Evolutionary conservation across 2,113 vertebrate genomes (phyloP).

Genomic region (Lynx canadensis): DNA sequence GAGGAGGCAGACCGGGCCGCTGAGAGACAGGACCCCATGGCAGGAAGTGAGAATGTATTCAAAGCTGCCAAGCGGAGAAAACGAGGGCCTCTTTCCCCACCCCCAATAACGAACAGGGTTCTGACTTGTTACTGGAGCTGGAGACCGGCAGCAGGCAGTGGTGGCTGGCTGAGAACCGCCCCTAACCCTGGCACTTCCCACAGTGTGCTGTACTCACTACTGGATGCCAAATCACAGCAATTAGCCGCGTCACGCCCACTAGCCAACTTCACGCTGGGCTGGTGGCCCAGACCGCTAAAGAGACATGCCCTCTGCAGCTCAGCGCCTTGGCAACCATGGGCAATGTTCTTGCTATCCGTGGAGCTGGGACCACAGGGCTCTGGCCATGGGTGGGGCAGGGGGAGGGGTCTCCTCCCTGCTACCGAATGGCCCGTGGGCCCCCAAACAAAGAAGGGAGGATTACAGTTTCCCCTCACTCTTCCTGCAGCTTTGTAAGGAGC

Average conservation of each 20-base stretch:
- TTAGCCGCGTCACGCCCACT: neutral
- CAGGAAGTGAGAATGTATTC: neutral
- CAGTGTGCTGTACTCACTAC: neutral
- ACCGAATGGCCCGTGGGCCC: neutral
- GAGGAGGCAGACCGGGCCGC: fast-evolving
- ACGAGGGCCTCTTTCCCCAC: neutral
- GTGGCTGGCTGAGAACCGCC: neutral
- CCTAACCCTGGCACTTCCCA: neutral
- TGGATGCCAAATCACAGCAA: neutral
- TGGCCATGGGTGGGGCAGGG: fast-evolving
- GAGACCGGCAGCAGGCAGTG: neutral
- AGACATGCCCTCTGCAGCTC: neutral
- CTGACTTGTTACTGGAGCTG: neutral
- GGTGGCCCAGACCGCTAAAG: neutral
- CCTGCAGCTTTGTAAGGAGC: neutral
- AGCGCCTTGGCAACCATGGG: neutral
- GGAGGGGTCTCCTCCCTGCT: neutral
- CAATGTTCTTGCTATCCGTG: neutral
- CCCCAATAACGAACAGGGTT: neutral
- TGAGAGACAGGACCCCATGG: fast-evolving
- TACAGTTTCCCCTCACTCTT: neutral
- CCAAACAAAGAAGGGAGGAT: neutral
- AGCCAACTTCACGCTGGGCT: neutral
- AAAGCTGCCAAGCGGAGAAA: neutral
- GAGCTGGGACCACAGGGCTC: neutral